phyloP scores from a whole-genome alignment of 2,888 invertebrate species.

The Hemithea aestivaria region DNA sequence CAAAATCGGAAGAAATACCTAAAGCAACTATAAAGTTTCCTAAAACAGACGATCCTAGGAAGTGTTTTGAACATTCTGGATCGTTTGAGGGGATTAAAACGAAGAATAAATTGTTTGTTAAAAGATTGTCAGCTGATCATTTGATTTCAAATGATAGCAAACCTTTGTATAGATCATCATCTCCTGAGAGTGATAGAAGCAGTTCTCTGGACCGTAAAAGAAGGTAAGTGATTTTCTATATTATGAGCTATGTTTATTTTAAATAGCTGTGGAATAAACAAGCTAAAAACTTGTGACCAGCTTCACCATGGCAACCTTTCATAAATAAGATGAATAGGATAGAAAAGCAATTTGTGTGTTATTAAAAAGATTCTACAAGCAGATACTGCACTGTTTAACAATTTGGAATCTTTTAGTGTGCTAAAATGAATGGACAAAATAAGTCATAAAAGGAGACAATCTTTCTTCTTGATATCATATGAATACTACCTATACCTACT shows the following conservation, averaged over 20 bases:
- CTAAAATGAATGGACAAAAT: too few relatives aligned
- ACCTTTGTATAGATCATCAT: slow-evolving; percentile 63
- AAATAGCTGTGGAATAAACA: too few relatives aligned
- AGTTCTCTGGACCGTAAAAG: slow-evolving; percentile 69
- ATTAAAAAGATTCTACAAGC: too few relatives aligned
- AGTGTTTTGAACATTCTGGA: slow-evolving; percentile 67
- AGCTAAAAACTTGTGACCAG: too few relatives aligned
- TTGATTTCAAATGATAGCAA: slow-evolving; percentile 66
- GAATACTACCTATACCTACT: too few relatives aligned
- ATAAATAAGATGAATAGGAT: too few relatives aligned
- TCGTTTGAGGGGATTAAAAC: slow-evolving; percentile 72
- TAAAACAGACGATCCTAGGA: slow-evolving; percentile 58
- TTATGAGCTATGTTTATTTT: slow-evolving; percentile 2
- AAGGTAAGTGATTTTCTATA: slow-evolving; percentile 44
- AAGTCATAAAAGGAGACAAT: too few relatives aligned
- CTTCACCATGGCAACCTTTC: too few relatives aligned
- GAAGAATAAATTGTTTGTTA: slow-evolving; percentile 69
- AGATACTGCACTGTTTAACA: too few relatives aligned
- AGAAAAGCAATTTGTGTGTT: too few relatives aligned
- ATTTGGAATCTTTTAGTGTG: too few relatives aligned
- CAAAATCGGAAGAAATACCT: slow-evolving; percentile 66
- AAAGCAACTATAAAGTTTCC: slow-evolving; percentile 67
- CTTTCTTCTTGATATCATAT: too few relatives aligned
- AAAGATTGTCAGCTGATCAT: slow-evolving; percentile 72
- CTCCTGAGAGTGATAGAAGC: slow-evolving; percentile 72